Conservation (phyloP, 1,140 invertebrate species). For the Drosophila leontia region DNA sequence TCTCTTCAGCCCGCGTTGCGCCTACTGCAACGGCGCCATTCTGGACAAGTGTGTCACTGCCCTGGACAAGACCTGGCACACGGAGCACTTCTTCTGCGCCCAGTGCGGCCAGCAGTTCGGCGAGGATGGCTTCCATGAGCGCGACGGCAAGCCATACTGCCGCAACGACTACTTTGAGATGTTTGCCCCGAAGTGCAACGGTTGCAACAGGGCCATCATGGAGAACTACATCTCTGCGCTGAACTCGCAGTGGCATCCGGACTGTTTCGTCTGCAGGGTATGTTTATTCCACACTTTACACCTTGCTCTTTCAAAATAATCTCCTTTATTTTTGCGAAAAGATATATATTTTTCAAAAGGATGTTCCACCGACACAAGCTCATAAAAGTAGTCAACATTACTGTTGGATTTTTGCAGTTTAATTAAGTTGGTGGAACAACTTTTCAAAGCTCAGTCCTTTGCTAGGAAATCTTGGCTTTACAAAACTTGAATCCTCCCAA, state of each 20-base stretch:
- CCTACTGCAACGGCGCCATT: conserved; percentile 99
- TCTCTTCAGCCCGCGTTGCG: conserved; percentile 98
- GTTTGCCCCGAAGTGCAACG: conserved; percentile 99
- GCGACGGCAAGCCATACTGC: conserved; percentile 97
- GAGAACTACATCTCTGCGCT: conserved; percentile 99
- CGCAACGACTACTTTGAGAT: conserved; percentile 98
- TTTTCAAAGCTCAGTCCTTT: background rate
- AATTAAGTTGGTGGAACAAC: background rate
- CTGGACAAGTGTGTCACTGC: conserved; percentile 99
- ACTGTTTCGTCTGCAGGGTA: conserved; percentile 99
- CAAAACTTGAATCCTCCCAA: background rate
- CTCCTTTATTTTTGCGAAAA: background rate
- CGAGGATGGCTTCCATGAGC: conserved; percentile 98
- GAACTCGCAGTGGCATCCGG: conserved; percentile 99
- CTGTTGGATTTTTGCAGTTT: background rate
- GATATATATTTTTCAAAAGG: background rate
- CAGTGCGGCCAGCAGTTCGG: conserved; percentile 99
- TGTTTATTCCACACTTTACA: conserved; percentile 82
- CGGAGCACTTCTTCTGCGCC: conserved; percentile 99
- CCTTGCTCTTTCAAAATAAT: conserved; percentile 1
- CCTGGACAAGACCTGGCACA: conserved; percentile 99
- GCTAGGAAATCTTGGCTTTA: background rate
- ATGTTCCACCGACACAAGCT: background rate
- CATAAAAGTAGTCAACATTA: background rate
- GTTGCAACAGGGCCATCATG: conserved; percentile 98